Base-by-base conservation (phyloP, 2,797 vertebrate species). In the Margarornis squamiger region DNA sequence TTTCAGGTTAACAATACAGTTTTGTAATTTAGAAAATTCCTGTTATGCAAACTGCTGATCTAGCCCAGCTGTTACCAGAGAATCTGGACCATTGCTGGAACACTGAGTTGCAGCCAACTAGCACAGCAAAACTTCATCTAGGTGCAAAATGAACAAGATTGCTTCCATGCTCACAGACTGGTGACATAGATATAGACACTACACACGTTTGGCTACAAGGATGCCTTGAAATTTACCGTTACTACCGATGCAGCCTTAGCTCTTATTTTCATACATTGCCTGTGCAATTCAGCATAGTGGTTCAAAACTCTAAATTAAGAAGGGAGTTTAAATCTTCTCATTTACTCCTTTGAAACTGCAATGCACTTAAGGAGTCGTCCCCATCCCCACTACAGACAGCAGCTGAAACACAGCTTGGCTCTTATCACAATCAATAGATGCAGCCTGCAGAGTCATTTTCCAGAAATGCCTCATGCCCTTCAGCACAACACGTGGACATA, bases 371-470 rank as follows among this genome's bases (percentile, higher is more conserved):
- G 41, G 24, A 86, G 32, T 21, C 18, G 23, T 52, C 58, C 76
- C 58, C 72, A 67, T 34, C 8, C 54, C 82, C 19, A 23, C 32
- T 77, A 75, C 32, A 67, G 74, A 73, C 63, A 76, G 61, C 55
- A 94, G 79, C 32, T 52, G 65, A 75, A 49, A 78, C 41, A 52
- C 70, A 71, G 68, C 38, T 68, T 14, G 73, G 75, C 6, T 95
- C 89, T 65, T 48, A 61, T 68, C 88, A 58, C 88, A 61, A 71
- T 92, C 92, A 76, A 86, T 55, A 90, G 85, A 85, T 41, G 76
- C 52, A 86, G 65, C 21, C 18, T 62, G 45, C 61, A 52, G 24
- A 89, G 72, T 75, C 62, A 92, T 66, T 70, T 75, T 81, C 91
- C 88, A 79, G 68, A 68, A 78, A 82, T 36, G 76, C 79, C 62